Base-by-base conservation (phyloP, 2,113 vertebrate species). In the Nothobranchius furzeri region DNA sequence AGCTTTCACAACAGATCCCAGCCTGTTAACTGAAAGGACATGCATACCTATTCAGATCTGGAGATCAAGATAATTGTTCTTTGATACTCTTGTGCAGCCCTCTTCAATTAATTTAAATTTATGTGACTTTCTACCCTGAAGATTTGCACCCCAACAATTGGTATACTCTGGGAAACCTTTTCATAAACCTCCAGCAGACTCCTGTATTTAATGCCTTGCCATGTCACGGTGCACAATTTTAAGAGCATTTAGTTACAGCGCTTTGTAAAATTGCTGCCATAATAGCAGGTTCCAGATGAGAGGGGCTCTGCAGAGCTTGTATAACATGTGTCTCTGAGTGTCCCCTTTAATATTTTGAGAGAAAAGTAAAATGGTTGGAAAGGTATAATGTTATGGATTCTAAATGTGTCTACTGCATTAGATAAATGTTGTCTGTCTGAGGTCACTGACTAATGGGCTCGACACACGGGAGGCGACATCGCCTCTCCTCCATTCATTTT, bases 91-190 rank as follows among this genome's bases (percentile, higher is more conserved):
- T 11, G 17, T 52, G 60, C 61, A 48, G 57, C 75, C 74, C 70
- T 75, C 74, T 60, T 51, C 59, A 50, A 64, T 66, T 60, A 11
- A 42, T 5, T 35, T 65, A 70, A 71, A 78, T 59, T 15, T 46
- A 54, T 47, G 60, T 56, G 58, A 58, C 52, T 60, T 71, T 66
- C 61, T 45, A 56, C 60, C 73, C 70, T 67, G 48, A 58, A 57
- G 50, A 59, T 65, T 70, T 58, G 42, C 70, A 49, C 52, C 54
- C 57, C 48, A 13, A 72, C 36, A 55, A 69, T 77, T 81, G 82
- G 79, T 84, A 79, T 68, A 73, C 79, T 53, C 60, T 56, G 72
- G 12, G 60, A 74, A 69, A 62, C 14, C 43, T 59, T 17, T 58
- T 30, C 59, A 82, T 9, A 35, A 50, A 24, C 49, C 70, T 40